Conservation (phyloP, 1,140 invertebrate genomes). For the Anastatus disparis region DNA sequence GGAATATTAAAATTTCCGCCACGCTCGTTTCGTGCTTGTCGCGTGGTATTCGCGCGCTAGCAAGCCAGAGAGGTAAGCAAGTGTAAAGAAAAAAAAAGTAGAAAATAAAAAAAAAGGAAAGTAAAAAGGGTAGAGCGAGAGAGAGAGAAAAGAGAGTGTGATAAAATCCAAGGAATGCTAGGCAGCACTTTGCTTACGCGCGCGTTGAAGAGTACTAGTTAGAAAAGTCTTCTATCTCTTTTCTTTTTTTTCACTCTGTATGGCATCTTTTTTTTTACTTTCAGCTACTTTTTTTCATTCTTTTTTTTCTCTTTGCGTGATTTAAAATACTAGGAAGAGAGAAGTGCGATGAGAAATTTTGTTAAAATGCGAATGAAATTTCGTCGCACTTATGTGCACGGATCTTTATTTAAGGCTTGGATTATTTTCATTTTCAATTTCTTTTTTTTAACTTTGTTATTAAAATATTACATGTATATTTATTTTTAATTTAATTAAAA, state of each 20-base stretch:
- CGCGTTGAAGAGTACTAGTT: slow-evolving; percentile 15
- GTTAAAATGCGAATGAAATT: not conserved
- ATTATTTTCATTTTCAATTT: too few relatives aligned
- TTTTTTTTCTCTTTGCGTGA: not conserved
- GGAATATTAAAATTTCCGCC: slow-evolving; percentile 49
- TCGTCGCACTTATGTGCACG: not conserved
- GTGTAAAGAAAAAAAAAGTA: too few relatives aligned
- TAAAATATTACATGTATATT: too few relatives aligned
- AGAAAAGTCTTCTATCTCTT: slow-evolving; percentile 1
- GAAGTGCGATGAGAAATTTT: not conserved
- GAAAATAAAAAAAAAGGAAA: too few relatives aligned
- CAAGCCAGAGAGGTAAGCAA: not conserved
- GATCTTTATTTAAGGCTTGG: not conserved
- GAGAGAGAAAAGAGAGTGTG: too few relatives aligned
- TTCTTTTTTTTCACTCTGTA: not conserved
- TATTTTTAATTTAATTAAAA: too few relatives aligned
- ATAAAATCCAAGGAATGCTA: slow-evolving; percentile 17
- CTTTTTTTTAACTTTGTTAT: too few relatives aligned
- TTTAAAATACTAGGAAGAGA: not conserved
- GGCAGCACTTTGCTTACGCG: not conserved
- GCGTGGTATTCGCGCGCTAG: not conserved
- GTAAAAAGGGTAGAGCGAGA: too few relatives aligned
- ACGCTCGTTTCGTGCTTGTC: slow-evolving; percentile 34
- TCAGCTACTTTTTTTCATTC: not conserved
- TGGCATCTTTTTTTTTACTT: too few relatives aligned